These are phyloP conservation scores for Hassar affinis DNA, from an alignment of 2,113 vertebrate species.

Conservation along the genomic window DNA sequence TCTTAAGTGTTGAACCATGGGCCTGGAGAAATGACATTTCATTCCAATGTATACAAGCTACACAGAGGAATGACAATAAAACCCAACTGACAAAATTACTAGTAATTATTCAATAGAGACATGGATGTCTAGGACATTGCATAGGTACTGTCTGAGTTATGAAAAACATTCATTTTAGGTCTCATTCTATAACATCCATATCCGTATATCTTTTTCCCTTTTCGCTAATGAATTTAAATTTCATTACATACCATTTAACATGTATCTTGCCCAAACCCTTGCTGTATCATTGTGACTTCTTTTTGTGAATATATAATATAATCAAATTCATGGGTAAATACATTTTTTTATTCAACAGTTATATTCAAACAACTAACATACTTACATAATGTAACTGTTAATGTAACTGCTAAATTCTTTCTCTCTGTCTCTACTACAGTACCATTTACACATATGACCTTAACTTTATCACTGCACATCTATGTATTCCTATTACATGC, in stretches of 20 bases:
- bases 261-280: not conserved
- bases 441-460: not conserved
- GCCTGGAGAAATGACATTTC: not conserved
- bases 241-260: not conserved
- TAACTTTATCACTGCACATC: not conserved
- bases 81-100: not conserved
- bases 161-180: not conserved
- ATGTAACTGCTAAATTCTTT: not conserved
- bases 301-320: too few relatives aligned
- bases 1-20: not conserved
- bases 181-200: not conserved
- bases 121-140: not conserved
- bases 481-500: constrained; percentile 6
- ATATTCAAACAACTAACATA: not conserved
- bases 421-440: not conserved
- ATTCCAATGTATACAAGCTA: not conserved
- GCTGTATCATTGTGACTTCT: too few relatives aligned
- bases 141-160: not conserved
- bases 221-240: not conserved
- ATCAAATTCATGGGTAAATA: not conserved
- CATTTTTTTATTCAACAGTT: not conserved
- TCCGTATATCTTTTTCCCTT: not conserved
- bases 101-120: not conserved
- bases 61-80: not conserved
- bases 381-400: not conserved